Evolutionary conservation across 2,888 invertebrate genomes (phyloP).

Genomic region (Salticus scenicus): DNA sequence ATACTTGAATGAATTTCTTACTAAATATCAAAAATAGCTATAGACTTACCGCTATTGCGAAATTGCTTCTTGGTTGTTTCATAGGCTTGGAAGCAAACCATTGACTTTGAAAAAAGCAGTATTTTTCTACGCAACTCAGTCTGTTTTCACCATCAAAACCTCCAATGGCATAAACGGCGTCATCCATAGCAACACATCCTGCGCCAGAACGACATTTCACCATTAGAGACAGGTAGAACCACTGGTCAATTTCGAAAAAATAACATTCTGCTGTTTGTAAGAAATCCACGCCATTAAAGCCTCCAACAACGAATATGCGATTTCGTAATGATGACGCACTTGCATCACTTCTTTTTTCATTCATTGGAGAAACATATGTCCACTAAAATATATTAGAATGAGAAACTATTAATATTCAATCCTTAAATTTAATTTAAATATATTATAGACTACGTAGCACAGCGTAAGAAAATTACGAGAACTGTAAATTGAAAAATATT

Average conservation of each 20-base stretch:
- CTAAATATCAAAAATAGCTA: no score
- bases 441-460: no score
- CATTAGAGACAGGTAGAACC: conserved; percentile 18
- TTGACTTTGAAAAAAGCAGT: not conserved
- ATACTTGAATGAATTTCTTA: no score
- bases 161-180: conserved; percentile 29
- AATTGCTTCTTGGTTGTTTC: conserved; percentile 26
- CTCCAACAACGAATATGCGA: conserved; percentile 23
- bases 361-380: conserved; percentile 21
- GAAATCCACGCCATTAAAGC: conserved; percentile 16
- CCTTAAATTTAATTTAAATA: no score
- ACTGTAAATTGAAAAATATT: no score
- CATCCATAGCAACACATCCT: not conserved
- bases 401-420: not conserved
- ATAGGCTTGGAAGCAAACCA: conserved; percentile 37
- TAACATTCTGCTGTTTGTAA: conserved; percentile 21
- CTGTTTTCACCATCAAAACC: conserved; percentile 3
- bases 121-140: conserved; percentile 25
- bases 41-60: conserved; percentile 11
- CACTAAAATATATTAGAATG: no score
- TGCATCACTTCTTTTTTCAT: conserved; percentile 30
- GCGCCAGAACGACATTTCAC: conserved; percentile 17
- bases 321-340: conserved; percentile 2
- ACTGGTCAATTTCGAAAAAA: conserved; percentile 18
- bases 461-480: no score